A percentile compares a stretch with the other conserved stretches of the same genome.
These are phyloP conservation scores for Synanthedon tipuliformis DNA, from an alignment of 2,888 invertebrate genomes.

Conservation along the genomic window DNA sequence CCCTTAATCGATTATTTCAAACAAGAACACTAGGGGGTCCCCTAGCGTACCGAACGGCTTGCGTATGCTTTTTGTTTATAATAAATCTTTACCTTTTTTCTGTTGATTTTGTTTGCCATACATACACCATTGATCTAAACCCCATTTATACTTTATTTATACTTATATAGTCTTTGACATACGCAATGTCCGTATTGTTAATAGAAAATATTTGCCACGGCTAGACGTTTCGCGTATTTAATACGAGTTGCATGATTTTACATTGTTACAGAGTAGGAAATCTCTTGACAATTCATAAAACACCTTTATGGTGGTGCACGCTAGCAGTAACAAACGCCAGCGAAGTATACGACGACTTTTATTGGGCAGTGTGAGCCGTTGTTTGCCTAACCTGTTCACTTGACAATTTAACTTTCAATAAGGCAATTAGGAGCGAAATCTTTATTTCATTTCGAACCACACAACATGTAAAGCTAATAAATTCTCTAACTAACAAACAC, in stretches of 20 bases:
- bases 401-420: slow-evolving; percentile 10
- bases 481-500: slow-evolving; percentile 28
- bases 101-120: slow-evolving; percentile 2
- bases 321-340: neutral
- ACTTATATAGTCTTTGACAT: too few relatives aligned
- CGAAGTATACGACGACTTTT: neutral
- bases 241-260: neutral
- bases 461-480: slow-evolving; percentile 31
- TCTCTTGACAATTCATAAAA: neutral
- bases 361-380: neutral
- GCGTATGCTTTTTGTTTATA: slow-evolving; percentile 43
- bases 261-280: slow-evolving; percentile 1
- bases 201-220: neutral
- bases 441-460: slow-evolving; percentile 33
- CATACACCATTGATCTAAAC: too few relatives aligned
- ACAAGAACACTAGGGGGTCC: slow-evolving; percentile 62
- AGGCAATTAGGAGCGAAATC: slow-evolving; percentile 21
- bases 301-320: neutral
- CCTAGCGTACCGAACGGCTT: slow-evolving; percentile 31
- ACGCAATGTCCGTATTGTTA: neutral
- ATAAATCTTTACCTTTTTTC: slow-evolving; percentile 43
- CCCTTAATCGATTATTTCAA: slow-evolving; percentile 66
- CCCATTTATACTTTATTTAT: too few relatives aligned
- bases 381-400: slow-evolving; percentile 7
- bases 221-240: neutral